Evolutionary conservation across 2,888 invertebrate genomes (phyloP).

Genomic region (Nemurella pictetii): DNA sequence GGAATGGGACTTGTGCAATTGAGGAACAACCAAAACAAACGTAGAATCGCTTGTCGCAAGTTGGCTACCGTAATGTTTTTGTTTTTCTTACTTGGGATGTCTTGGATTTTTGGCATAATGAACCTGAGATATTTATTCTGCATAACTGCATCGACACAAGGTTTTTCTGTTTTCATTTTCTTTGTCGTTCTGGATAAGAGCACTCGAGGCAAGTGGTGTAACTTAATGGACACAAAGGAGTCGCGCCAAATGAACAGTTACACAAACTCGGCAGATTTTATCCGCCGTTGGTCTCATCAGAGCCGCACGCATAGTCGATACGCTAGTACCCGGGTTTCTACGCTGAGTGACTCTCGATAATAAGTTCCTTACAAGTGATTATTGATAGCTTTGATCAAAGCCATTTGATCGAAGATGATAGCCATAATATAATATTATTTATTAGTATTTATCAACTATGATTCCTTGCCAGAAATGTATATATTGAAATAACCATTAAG

Average conservation of each 20-base stretch:
- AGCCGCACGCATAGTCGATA: not conserved
- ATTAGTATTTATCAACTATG: too few species aligned
- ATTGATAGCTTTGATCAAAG: too few species aligned
- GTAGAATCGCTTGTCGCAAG: constrained; percentile 27
- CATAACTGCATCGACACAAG: constrained; percentile 37
- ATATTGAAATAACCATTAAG: too few species aligned
- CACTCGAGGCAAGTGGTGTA: constrained; percentile 28
- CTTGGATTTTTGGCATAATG: constrained; percentile 40
- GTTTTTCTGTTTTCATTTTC: constrained; percentile 39
- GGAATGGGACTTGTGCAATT: constrained; percentile 53
- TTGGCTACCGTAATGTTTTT: constrained; percentile 36
- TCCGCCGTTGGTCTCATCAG: not conserved
- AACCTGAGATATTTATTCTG: constrained; percentile 38
- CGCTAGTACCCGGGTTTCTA: not conserved
- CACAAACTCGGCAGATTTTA: constrained; percentile 1
- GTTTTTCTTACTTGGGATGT: constrained; percentile 39
- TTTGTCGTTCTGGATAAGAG: constrained; percentile 40
- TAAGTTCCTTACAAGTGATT: not conserved
- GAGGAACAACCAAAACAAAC: constrained; percentile 45
- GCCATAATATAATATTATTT: too few species aligned
- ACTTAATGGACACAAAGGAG: constrained; percentile 9
- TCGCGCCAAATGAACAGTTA: not conserved
- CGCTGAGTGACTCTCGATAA: not conserved
- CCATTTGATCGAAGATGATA: too few species aligned
- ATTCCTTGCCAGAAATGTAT: too few species aligned